phyloP scores from a whole-genome alignment of 2,797 vertebrate genomes.

The Picus viridis region DNA sequence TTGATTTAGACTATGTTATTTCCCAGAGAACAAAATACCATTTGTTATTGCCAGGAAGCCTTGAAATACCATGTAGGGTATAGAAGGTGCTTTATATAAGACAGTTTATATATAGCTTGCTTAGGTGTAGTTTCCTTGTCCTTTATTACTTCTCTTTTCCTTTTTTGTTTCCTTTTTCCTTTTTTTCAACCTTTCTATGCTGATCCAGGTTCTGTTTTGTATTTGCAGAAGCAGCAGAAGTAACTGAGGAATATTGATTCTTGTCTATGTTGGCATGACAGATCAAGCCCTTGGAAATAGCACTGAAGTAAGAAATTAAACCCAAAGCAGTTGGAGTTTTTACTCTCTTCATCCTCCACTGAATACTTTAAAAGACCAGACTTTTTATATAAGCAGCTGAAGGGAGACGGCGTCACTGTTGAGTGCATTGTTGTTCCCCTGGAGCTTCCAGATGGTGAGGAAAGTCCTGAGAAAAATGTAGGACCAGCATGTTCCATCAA shows the following conservation, averaged over 20 bases:
- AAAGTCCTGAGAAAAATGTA: slow-evolving; percentile 47
- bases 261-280: slow-evolving; percentile 11
- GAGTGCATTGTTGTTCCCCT: slow-evolving; percentile 28
- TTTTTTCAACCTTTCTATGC: slow-evolving; percentile 2
- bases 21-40: slow-evolving; percentile 19
- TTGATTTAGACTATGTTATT: slow-evolving; percentile 36
- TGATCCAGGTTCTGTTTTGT: slow-evolving; percentile 34
- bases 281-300: slow-evolving; percentile 32
- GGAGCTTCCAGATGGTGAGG: slow-evolving; percentile 48
- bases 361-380: slow-evolving; percentile 14
- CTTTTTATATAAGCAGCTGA: slow-evolving; percentile 29
- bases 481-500: slow-evolving; percentile 57
- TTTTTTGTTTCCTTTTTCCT: not conserved
- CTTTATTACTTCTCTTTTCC: not conserved
- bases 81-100: slow-evolving; percentile 46
- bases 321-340: slow-evolving; percentile 26
- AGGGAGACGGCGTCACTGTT: not conserved
- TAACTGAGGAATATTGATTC: slow-evolving; percentile 38
- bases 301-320: slow-evolving; percentile 53
- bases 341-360: not conserved
- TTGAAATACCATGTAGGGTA: not conserved
- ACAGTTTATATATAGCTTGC: not conserved
- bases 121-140: not conserved
- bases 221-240: slow-evolving; percentile 29
- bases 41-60: slow-evolving; percentile 40